Percentiles rank a stretch among this genome's conserved stretches.
Evolutionary conservation across 2,113 vertebrate species (phyloP).

Genomic region (Scomber japonicus): DNA sequence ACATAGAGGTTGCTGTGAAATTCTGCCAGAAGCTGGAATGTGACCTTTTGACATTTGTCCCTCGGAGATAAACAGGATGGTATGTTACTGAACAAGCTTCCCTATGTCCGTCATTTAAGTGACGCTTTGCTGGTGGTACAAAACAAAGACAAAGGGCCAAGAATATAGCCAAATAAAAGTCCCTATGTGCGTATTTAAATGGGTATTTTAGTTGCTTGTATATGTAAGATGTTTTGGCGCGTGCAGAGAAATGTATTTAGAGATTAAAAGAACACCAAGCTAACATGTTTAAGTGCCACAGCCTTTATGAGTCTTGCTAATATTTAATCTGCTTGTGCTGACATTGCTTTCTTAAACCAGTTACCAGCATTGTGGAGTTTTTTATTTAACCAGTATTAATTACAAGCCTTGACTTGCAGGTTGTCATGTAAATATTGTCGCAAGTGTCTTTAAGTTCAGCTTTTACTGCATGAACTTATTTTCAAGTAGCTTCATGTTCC

Average conservation of each 20-base stretch:
- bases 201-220: not conserved
- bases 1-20: slow-evolving; percentile 52
- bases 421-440: slow-evolving; percentile 18
- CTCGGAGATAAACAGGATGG: slow-evolving; percentile 67
- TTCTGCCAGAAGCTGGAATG: slow-evolving; percentile 74
- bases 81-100: slow-evolving; percentile 53
- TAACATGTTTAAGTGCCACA: not conserved
- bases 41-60: slow-evolving; percentile 76
- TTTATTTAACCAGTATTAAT: not conserved
- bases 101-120: slow-evolving; percentile 9
- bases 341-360: not conserved
- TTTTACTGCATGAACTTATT: slow-evolving; percentile 23
- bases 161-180: not conserved
- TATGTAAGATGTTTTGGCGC: not conserved
- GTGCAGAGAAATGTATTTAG: not conserved
- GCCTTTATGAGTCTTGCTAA: not conserved
- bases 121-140: slow-evolving; percentile 5
- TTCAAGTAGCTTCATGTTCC: slow-evolving; percentile 45
- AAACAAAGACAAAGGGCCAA: slow-evolving; percentile 1
- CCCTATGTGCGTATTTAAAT: not conserved
- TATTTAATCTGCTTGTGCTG: slow-evolving; percentile 11
- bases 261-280: slow-evolving; percentile 5
- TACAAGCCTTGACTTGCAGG: slow-evolving; percentile 39
- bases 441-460: slow-evolving; percentile 1
- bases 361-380: not conserved